phyloP scores from a whole-genome alignment of 92 coral and sea anemone species.

The Nematostella vectensis region DNA sequence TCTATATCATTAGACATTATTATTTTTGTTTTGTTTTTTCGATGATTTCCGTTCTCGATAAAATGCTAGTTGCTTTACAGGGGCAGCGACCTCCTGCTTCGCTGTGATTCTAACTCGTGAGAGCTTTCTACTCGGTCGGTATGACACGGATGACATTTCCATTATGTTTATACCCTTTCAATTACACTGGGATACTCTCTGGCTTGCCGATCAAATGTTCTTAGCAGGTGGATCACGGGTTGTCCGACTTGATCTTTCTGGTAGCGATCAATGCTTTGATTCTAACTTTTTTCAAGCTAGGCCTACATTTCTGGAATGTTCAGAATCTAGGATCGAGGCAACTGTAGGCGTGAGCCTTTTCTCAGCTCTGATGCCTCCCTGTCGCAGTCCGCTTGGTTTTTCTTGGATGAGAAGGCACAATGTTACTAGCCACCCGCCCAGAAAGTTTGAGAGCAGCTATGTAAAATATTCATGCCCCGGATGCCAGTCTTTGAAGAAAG shows the following conservation, averaged over 20 bases:
- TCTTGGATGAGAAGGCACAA: conserved; percentile 12
- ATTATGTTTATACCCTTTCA: conserved; percentile 3
- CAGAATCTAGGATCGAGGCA: too few species aligned
- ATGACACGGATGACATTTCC: conserved; percentile 1
- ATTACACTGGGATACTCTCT: conserved; percentile 2
- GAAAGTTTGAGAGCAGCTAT: conserved; percentile 37
- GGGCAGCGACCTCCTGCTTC: too few species aligned
- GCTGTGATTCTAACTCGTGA: too few species aligned
- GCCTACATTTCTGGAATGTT: too few species aligned
- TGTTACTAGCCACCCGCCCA: conserved; percentile 55
- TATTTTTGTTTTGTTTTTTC: too few species aligned
- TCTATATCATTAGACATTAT: too few species aligned
- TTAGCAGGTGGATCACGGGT: conserved; percentile 24
- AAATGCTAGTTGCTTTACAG: too few species aligned
- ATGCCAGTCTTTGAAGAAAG: conserved; percentile 26
- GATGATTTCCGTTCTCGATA: too few species aligned
- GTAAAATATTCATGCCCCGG: conserved; percentile 41
- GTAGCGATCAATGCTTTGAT: conserved; percentile 3
- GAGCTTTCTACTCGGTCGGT: too few species aligned
- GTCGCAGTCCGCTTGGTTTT: too few species aligned
- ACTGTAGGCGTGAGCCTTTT: too few species aligned
- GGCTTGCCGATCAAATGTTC: conserved; percentile 14
- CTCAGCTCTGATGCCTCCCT: too few species aligned
- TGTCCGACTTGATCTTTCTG: conserved; percentile 20
- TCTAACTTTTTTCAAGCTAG: background rate